phyloP scores from a whole-genome alignment of 2,888 invertebrate genomes.

The Schrankia costaestrigalis region DNA sequence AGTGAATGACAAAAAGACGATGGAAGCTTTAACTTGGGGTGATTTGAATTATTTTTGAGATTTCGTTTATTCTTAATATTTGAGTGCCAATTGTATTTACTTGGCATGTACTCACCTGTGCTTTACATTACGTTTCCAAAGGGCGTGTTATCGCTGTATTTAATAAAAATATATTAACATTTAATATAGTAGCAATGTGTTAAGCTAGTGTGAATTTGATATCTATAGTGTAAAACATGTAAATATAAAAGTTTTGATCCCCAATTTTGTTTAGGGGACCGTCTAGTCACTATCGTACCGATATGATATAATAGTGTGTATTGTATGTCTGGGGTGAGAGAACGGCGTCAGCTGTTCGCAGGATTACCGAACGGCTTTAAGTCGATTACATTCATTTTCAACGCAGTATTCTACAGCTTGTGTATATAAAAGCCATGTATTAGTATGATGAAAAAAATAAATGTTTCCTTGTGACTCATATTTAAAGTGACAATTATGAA shows the following conservation, averaged over 20 bases:
- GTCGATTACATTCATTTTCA: conserved; percentile 36
- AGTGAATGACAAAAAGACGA: conserved; percentile 46
- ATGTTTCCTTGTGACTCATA: conserved; percentile 21
- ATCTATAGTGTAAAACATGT: conserved; percentile 62
- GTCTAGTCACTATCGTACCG: conserved; percentile 73
- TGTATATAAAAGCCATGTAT: conserved; percentile 56
- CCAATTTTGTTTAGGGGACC: conserved; percentile 45
- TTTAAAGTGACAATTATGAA: conserved; percentile 17
- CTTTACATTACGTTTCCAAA: conserved; percentile 45
- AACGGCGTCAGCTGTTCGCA: conserved; percentile 15
- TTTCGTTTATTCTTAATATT: conserved; percentile 44
- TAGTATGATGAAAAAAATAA: conserved; percentile 19
- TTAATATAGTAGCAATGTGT: conserved; percentile 44
- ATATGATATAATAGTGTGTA: conserved; percentile 36
- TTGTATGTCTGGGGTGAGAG: conserved; percentile 23
- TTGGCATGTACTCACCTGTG: conserved; percentile 36
- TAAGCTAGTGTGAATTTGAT: conserved; percentile 68
- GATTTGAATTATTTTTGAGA: conserved; percentile 58
- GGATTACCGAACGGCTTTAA: conserved; percentile 40
- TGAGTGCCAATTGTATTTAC: conserved; percentile 47
- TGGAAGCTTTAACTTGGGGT: conserved; percentile 48
- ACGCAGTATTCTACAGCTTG: conserved; percentile 59
- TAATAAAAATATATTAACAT: conserved; percentile 40
- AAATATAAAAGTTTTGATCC: conserved; percentile 55
- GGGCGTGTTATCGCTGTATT: conserved; percentile 45